Evolutionary conservation across 2,888 invertebrate genomes (phyloP).

Genomic region (Drymonia ruficornis): DNA sequence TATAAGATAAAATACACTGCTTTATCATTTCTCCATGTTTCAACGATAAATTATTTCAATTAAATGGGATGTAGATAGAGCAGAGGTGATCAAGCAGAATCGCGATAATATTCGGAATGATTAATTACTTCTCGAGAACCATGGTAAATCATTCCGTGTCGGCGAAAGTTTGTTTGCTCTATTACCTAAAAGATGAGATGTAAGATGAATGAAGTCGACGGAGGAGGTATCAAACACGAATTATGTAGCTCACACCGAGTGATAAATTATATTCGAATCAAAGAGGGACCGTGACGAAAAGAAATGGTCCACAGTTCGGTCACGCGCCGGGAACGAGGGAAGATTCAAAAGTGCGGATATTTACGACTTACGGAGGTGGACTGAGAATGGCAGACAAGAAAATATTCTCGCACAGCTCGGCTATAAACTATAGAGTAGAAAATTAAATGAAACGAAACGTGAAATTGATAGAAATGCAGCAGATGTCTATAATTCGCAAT

Average conservation of each 20-base stretch:
- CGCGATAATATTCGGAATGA: background rate
- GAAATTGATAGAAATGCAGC: background rate
- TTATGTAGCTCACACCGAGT: slow-evolving; percentile 10
- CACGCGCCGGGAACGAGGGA: slow-evolving; percentile 28
- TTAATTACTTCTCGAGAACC: slow-evolving; percentile 13
- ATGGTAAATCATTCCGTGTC: slow-evolving; percentile 14
- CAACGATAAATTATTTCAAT: background rate
- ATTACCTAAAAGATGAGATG: slow-evolving; percentile 22
- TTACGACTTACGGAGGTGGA: slow-evolving; percentile 30
- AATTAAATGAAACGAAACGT: background rate
- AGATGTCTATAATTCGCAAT: slow-evolving; percentile 1
- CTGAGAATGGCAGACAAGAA: slow-evolving; percentile 12
- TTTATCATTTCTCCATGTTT: too few species aligned
- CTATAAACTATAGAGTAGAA: slow-evolving; percentile 11
- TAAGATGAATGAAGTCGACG: slow-evolving; percentile 22
- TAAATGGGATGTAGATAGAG: background rate
- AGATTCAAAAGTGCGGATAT: slow-evolving; percentile 34
- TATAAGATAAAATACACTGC: too few species aligned
- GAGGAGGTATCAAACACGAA: slow-evolving; percentile 12
- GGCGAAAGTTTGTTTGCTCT: slow-evolving; percentile 26
- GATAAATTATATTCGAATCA: slow-evolving; percentile 29
- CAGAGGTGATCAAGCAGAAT: background rate
- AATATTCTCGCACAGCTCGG: slow-evolving; percentile 19
- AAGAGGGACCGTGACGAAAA: slow-evolving; percentile 29
- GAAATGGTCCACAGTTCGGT: slow-evolving; percentile 31